A percentile compares a stretch with the other conserved stretches of the same genome.
Conservation (phyloP, 2,113 vertebrate genomes). For the Harpagus bidentatus region DNA sequence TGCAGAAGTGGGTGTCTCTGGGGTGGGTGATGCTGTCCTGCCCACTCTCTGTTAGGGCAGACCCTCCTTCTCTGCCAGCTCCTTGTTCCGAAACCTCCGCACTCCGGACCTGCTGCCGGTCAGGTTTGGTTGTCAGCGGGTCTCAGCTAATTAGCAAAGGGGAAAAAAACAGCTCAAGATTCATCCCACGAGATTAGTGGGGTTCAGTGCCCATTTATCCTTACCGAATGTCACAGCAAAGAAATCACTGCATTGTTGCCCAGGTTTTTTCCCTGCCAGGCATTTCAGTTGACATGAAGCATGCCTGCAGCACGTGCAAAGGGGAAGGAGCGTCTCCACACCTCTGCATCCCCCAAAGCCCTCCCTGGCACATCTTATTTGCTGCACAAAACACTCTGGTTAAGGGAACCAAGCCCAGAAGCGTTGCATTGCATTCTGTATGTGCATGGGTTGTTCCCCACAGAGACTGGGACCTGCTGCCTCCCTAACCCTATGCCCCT, state of each 20-base stretch:
- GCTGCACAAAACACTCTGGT: background rate
- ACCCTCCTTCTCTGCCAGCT: background rate
- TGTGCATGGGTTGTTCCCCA: background rate
- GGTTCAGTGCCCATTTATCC: background rate
- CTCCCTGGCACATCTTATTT: background rate
- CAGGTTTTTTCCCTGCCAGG: too few relatives aligned
- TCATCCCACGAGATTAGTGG: background rate
- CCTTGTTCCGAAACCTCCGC: background rate
- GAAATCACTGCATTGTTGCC: background rate
- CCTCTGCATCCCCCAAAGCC: too few relatives aligned
- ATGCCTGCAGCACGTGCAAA: fast-evolving
- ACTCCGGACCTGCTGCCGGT: background rate
- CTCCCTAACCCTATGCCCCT: fast-evolving
- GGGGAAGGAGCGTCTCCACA: background rate
- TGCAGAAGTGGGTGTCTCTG: background rate
- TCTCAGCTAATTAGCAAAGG: background rate
- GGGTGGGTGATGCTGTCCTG: background rate
- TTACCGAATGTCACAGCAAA: background rate
- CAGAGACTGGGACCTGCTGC: background rate
- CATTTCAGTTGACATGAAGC: fast-evolving
- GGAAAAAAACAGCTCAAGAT: background rate
- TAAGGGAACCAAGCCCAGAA: background rate
- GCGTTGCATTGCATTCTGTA: background rate
- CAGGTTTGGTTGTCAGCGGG: background rate
- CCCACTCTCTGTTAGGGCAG: too few relatives aligned